Percentiles rank a stretch among this genome's conserved stretches.
These are phyloP conservation scores for Volucella bombylans DNA, from an alignment of 2,888 invertebrate species.

Conservation along the genomic window DNA sequence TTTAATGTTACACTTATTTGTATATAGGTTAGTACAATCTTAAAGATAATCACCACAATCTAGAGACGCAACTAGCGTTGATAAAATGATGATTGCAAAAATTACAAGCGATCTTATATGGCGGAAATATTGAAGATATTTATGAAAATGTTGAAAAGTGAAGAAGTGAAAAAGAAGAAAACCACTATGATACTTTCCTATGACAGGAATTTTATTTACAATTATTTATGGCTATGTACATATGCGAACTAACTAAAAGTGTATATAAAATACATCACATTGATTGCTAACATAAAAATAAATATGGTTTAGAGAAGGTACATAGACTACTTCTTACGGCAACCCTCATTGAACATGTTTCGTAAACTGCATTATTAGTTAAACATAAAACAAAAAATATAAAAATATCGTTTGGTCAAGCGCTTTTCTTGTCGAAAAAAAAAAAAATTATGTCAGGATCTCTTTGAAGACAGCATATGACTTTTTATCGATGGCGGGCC, in stretches of 20 bases:
- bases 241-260: conserved; percentile 33
- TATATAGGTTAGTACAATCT: too few relatives aligned
- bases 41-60: too few relatives aligned
- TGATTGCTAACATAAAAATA: conserved; percentile 45
- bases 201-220: conserved; percentile 44
- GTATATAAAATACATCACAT: conserved; percentile 1
- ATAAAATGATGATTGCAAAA: too few relatives aligned
- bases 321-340: not conserved
- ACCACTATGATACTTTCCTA: too few relatives aligned
- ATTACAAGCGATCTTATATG: too few relatives aligned
- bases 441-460: conserved; percentile 77
- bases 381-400: conserved; percentile 5
- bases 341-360: not conserved
- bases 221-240: conserved; percentile 11
- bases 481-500: conserved; percentile 88
- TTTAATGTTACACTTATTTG: too few relatives aligned
- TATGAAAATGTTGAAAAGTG: not conserved
- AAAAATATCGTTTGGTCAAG: conserved; percentile 36
- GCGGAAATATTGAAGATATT: too few relatives aligned
- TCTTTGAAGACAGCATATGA: conserved; percentile 78
- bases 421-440: conserved; percentile 2
- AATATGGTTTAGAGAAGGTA: conserved; percentile 29
- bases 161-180: not conserved
- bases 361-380: not conserved
- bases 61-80: too few relatives aligned